A percentile compares a stretch with the other conserved stretches of the same genome.
Conservation (phyloP, 2,797 vertebrate species). For the Limosa lapponica region DNA sequence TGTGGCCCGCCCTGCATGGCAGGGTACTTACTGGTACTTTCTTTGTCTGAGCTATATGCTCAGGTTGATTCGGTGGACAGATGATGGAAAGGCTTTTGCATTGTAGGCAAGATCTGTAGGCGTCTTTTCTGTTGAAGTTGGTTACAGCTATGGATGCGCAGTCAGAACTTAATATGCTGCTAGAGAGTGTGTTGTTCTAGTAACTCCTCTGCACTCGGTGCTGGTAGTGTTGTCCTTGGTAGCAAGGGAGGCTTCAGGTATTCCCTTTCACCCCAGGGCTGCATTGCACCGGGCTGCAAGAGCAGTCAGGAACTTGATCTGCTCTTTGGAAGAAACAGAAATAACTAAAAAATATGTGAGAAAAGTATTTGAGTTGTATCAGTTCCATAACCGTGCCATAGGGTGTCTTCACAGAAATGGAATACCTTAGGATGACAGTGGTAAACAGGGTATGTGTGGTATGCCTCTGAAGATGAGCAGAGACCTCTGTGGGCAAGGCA, state of each 20-base stretch:
- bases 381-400: neutral
- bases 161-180: too few relatives aligned
- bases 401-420: neutral
- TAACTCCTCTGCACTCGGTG: neutral
- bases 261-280: neutral
- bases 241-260: neutral
- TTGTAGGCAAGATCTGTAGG: neutral
- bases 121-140: neutral
- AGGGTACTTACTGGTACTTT: neutral
- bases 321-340: neutral
- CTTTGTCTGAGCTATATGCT: fast-evolving
- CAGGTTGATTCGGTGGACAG: neutral
- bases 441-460: neutral
- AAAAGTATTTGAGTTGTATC: neutral
- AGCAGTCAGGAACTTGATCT: neutral
- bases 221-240: neutral
- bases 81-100: neutral
- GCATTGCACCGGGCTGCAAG: neutral
- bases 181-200: neutral
- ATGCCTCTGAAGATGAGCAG: neutral
- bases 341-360: neutral
- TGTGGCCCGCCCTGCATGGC: fast-evolving
- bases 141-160: neutral
- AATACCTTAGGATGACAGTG: neutral
- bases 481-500: neutral